A percentile compares a stretch with the other conserved stretches of the same genome.
Evolutionary conservation across 2,888 invertebrate species (phyloP).

Genomic region (Fragum fragum): DNA sequence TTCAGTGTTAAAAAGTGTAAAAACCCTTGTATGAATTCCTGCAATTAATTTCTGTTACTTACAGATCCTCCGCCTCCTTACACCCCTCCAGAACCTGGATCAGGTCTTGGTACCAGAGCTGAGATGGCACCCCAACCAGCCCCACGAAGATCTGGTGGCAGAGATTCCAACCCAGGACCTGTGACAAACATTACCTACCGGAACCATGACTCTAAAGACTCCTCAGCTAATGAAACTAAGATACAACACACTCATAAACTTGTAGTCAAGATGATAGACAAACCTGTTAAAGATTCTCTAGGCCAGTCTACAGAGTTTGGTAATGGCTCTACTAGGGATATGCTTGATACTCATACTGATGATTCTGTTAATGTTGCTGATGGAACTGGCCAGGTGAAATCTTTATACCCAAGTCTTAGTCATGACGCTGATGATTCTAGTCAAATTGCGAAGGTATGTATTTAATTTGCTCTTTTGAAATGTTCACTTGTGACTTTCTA

Average conservation of each 20-base stretch:
- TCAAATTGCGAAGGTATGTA: slow-evolving; percentile 9
- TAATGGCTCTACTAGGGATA: neutral
- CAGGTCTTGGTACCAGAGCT: neutral
- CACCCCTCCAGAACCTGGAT: slow-evolving; percentile 47
- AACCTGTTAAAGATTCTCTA: neutral
- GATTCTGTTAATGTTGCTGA: neutral
- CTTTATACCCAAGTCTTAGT: neutral
- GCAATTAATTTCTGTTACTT: slow-evolving; percentile 3
- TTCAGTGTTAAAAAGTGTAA: too few species aligned
- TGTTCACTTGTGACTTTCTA: too few species aligned
- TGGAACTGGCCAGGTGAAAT: neutral
- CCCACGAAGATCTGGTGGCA: slow-evolving; percentile 4
- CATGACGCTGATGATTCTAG: neutral
- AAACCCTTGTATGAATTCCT: too few species aligned
- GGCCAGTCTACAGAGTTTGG: too few species aligned
- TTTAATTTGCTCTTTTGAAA: too few species aligned
- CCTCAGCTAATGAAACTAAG: neutral
- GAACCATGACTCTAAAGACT: neutral
- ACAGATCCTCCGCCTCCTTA: slow-evolving; percentile 61
- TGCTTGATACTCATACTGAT: neutral
- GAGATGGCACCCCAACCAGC: slow-evolving; percentile 3
- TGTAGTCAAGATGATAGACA: slow-evolving; percentile 1
- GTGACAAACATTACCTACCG: neutral
- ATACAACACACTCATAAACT: slow-evolving; percentile 7
- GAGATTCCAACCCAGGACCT: slow-evolving; percentile 1